Conservation (phyloP, 2,113 vertebrate species). For the Gymnogyps californianus region DNA sequence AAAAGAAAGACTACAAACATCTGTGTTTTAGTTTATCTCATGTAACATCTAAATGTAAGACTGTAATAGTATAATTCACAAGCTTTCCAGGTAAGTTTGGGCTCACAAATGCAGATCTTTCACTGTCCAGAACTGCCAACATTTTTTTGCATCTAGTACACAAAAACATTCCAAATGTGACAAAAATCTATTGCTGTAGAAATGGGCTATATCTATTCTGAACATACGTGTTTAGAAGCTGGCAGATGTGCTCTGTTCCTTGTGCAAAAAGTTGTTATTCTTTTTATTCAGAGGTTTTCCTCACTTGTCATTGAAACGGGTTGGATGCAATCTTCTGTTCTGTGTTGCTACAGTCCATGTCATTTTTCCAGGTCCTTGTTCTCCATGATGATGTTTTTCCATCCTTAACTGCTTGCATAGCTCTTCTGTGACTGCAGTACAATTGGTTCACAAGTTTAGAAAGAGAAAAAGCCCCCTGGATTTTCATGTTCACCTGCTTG, state of each 20-base stretch:
- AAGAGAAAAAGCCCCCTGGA: neutral
- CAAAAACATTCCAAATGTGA: neutral
- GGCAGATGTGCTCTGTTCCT: neutral
- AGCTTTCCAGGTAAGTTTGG: neutral
- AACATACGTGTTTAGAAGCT: neutral
- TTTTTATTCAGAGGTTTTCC: neutral
- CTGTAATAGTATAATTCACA: neutral
- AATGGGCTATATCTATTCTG: neutral
- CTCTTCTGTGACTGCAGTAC: neutral
- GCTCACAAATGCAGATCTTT: neutral
- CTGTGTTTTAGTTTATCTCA: neutral
- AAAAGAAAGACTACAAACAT: neutral
- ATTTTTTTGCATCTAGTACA: neutral
- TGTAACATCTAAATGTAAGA: neutral
- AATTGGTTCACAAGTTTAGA: neutral
- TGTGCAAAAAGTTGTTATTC: neutral
- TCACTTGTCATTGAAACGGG: neutral
- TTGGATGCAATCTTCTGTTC: neutral
- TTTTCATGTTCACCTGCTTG: neutral
- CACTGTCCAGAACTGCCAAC: neutral
- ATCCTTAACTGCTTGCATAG: neutral
- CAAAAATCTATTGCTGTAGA: neutral
- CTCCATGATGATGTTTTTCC: neutral
- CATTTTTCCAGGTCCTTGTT: neutral
- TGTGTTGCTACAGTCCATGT: neutral